Evolutionary conservation across 2,888 invertebrate genomes (phyloP), one percentile per base, ranked within the genome.

Genomic region (Uloborus plumipes): DNA sequence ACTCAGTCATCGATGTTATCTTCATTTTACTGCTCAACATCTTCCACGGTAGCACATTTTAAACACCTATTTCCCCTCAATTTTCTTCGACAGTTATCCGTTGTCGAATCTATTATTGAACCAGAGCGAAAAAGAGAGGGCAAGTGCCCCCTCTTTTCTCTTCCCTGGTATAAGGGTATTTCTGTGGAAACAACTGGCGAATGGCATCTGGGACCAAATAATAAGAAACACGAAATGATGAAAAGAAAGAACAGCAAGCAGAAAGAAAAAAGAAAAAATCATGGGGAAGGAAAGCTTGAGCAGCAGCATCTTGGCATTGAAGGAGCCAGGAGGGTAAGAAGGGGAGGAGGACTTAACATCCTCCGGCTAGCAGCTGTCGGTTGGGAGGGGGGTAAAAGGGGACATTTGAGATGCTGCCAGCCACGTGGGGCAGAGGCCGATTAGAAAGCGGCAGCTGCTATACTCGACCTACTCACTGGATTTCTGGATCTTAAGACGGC

Each of bases 401-500:
- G 61, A 50, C 64, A 65, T 66, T 59, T 71, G 65, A 72, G 71
- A 79, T 79, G 78, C 66, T 79, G 78, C 78, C 78, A 71, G 78
- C 78, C 78, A 79, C 78, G 78, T 79, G 78, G 72, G 66, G 55
- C 64, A 76, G 53, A 77, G 77, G 70, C 70, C 77, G 77, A 77
- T 77, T 77, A 70, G 77, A 77, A 77, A 79, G 78, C 66, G 78
- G 66, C 78, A 79, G 78, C 78, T 79, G 78, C 78, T 47, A 65
- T 71, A 55, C 58, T 51, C 78, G 78, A 79, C 78, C 72, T 72
- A 79, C 78, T 79, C 72, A 77, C 77, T 70, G 62, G 47, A 77
- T 77, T 39, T 77, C 77, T 67, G 22, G 62, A 70, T 72, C 66
- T 78, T 65, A 65, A 78, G 55, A 61, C 72, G 58, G 62, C 55